Percentiles rank a stretch among this genome's conserved stretches.
Conservation (phyloP, 2,113 vertebrate genomes). For the Narcine bancroftii region DNA sequence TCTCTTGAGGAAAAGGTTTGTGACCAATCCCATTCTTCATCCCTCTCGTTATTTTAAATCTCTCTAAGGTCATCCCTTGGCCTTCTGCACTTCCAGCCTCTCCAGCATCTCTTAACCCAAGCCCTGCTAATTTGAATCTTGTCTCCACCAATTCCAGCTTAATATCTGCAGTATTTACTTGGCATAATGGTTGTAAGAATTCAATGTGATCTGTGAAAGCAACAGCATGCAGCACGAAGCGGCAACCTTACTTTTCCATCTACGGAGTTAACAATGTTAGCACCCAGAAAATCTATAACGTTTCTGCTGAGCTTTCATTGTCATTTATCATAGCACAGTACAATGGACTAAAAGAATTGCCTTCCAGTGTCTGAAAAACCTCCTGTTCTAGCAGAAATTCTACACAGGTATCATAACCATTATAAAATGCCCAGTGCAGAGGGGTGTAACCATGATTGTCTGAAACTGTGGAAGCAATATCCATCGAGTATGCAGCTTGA, state of each 20-base stretch:
- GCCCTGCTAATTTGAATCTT: too few relatives aligned
- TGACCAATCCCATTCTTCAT: too few relatives aligned
- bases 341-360: conserved; percentile 90
- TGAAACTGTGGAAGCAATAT: conserved; percentile 67
- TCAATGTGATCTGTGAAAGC: too few relatives aligned
- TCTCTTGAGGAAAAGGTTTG: too few relatives aligned
- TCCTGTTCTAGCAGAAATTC: conserved; percentile 91
- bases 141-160: too few relatives aligned
- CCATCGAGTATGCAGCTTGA: conserved; percentile 73
- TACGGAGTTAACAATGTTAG: conserved; percentile 78
- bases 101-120: too few relatives aligned
- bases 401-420: conserved; percentile 96
- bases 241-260: conserved; percentile 95
- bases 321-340: conserved; percentile 99
- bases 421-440: conserved; percentile 97
- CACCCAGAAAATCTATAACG: conserved; percentile 86
- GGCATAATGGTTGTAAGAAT: too few relatives aligned
- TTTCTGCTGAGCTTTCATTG: conserved; percentile 92
- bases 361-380: conserved; percentile 85
- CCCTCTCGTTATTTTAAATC: too few relatives aligned
- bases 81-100: too few relatives aligned
- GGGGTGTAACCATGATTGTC: conserved; percentile 96
- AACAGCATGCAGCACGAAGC: too few relatives aligned
- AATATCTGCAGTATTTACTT: too few relatives aligned
- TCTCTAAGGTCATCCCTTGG: too few relatives aligned